These are phyloP conservation scores for Apamea monoglypha DNA, from an alignment of 2,888 invertebrate species.

Conservation along the genomic window DNA sequence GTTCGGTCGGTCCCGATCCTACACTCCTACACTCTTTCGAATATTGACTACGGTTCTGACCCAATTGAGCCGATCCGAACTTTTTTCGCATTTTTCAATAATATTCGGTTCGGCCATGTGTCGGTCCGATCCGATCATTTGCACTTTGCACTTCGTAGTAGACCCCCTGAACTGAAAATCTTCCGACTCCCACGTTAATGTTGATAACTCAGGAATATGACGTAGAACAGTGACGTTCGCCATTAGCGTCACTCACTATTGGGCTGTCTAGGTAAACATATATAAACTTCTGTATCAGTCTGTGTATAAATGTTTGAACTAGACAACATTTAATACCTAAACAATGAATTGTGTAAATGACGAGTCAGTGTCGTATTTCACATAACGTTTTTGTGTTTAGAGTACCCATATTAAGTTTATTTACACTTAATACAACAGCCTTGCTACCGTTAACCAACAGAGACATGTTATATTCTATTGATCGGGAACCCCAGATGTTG, in stretches of 20 bases:
- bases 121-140: too few species aligned
- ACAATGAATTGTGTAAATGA: conserved; percentile 22
- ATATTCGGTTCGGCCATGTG: too few species aligned
- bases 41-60: too few species aligned
- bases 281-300: too few species aligned
- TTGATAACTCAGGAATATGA: background rate
- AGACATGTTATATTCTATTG: conserved; percentile 28
- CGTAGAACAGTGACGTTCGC: background rate
- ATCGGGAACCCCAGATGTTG: conserved; percentile 22
- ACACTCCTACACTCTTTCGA: too few species aligned
- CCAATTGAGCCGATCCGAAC: too few species aligned
- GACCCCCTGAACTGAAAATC: background rate
- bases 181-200: background rate
- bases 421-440: conserved; percentile 20
- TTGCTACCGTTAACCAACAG: conserved; percentile 33
- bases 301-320: too few species aligned
- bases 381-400: conserved; percentile 15
- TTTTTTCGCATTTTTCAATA: too few species aligned
- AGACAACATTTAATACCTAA: background rate
- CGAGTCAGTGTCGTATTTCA: conserved; percentile 21
- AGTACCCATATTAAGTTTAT: conserved; percentile 25
- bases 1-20: too few species aligned
- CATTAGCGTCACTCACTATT: background rate
- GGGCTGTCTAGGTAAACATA: background rate
- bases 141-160: too few species aligned